Percentiles rank a stretch among this genome's conserved stretches.
These are phyloP conservation scores for Python bivittatus DNA, from an alignment of 2,113 vertebrate genomes.

Conservation along the genomic window DNA sequence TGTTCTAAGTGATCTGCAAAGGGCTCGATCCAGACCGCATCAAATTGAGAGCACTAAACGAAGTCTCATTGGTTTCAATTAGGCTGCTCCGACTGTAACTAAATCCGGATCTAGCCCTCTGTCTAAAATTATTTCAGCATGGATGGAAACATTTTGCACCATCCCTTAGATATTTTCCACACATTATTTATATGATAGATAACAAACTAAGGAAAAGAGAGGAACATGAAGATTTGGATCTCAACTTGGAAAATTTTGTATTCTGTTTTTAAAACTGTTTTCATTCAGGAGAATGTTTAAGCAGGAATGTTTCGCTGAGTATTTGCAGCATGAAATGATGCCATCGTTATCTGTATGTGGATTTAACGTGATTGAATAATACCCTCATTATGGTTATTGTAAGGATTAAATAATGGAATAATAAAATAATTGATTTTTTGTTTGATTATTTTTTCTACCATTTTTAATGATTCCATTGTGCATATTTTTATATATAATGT, in stretches of 20 bases:
- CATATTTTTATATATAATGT: not conserved
- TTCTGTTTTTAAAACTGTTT: not conserved
- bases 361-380: not conserved
- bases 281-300: not conserved
- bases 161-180: not conserved
- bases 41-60: too few species aligned
- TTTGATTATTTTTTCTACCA: not conserved
- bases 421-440: not conserved
- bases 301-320: not conserved
- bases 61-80: not conserved
- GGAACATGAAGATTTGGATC: not conserved
- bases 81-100: not conserved
- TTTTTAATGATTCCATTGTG: not conserved
- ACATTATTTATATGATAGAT: not conserved
- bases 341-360: not conserved
- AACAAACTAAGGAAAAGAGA: not conserved
- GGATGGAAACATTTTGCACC: not conserved
- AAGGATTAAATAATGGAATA: not conserved
- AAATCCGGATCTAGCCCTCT: not conserved
- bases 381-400: not conserved
- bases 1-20: not conserved
- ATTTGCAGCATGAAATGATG: not conserved
- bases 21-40: not conserved
- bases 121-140: not conserved
- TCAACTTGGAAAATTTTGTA: not conserved